These are phyloP conservation scores for Huso huso DNA, from an alignment of 2,797 vertebrate species.

Conservation along the genomic window DNA sequence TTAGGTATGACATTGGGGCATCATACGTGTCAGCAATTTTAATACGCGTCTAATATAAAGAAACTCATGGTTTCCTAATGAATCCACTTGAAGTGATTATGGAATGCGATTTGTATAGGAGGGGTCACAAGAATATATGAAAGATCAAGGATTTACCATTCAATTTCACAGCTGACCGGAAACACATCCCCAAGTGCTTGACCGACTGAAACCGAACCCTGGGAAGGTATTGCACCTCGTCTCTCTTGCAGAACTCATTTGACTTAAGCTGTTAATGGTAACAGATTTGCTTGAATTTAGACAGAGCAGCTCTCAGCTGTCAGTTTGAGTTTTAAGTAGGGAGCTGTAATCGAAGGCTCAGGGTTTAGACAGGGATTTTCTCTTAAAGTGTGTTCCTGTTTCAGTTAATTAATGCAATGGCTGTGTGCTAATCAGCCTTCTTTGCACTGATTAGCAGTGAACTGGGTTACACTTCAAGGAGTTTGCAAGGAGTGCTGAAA, in stretches of 20 bases:
- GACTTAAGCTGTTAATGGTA: neutral
- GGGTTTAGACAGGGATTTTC: slow-evolving; percentile 4
- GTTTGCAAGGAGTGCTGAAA: neutral
- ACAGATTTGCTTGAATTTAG: neutral
- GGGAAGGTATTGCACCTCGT: no score
- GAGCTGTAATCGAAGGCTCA: neutral
- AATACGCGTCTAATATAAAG: neutral
- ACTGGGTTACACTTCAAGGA: slow-evolving; percentile 7
- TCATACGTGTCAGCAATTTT: no score
- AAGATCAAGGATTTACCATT: neutral
- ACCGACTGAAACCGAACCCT: no score
- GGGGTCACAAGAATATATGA: no score
- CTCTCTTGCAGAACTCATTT: neutral
- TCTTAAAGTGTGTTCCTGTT: slow-evolving; percentile 5
- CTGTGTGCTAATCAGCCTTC: slow-evolving; percentile 14
- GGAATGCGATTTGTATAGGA: no score
- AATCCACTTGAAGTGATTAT: slow-evolving; percentile 1
- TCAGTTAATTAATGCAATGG: slow-evolving; percentile 22
- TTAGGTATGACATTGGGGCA: no score
- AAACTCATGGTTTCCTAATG: slow-evolving; percentile 17
- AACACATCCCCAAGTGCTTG: neutral
- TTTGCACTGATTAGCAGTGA: slow-evolving; percentile 13
- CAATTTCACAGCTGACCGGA: neutral
- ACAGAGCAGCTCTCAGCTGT: neutral
- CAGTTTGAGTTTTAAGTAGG: neutral